A percentile compares a stretch with the other conserved stretches of the same genome.
These are phyloP conservation scores for Guaruba guarouba DNA, from an alignment of 2,113 vertebrate genomes.

Conservation along the genomic window DNA sequence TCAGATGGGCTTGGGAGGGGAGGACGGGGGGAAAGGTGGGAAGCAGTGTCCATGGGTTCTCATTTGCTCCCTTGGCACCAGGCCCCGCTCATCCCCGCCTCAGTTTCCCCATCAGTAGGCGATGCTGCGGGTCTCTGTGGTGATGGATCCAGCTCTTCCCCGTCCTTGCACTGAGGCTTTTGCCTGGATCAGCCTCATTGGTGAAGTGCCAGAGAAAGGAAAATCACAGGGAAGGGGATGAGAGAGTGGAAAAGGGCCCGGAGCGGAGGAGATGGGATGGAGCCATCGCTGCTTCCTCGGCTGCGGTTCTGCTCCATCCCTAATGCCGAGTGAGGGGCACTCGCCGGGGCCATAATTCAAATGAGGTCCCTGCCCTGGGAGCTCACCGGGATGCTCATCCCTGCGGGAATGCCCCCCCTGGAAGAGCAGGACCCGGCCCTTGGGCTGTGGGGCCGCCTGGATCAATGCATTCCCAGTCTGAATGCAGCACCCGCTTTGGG, in stretches of 20 bases:
- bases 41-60: background rate
- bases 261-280: background rate
- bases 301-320: background rate
- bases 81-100: background rate
- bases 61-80: background rate
- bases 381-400: background rate
- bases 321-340: background rate
- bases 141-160: background rate
- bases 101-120: background rate
- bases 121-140: fast-evolving
- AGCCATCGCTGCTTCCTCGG: background rate
- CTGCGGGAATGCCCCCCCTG: background rate
- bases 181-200: background rate
- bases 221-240: background rate
- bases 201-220: background rate
- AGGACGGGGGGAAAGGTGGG: background rate
- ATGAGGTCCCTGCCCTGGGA: background rate
- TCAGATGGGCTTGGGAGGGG: background rate
- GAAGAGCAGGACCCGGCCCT: background rate
- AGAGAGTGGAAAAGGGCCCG: background rate
- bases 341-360: background rate
- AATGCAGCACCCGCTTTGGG: background rate
- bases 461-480: background rate
- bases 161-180: background rate
- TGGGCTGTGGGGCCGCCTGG: background rate